Base-by-base conservation (phyloP, 2,113 vertebrate species). In the Oreotrochilus melanogaster region DNA sequence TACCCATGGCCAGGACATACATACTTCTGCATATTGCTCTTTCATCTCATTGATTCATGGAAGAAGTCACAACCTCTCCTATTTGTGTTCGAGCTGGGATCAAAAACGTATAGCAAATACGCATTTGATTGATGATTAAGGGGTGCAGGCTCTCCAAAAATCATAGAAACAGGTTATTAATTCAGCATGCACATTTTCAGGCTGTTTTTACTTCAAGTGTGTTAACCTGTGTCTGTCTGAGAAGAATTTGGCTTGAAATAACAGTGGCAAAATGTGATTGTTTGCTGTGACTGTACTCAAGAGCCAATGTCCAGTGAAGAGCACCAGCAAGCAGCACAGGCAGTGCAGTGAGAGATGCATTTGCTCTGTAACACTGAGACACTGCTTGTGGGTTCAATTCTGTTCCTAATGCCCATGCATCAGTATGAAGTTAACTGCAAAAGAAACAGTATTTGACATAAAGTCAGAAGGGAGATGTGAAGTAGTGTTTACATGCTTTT, bases 1-100 rank as follows among this genome's bases (percentile, higher is more conserved):
- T 56, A 23, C 0, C 0, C 0, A 0, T 51, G 45, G 23, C 54
- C 39, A 8, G 15, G 11, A 43, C 35, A 21, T 14, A 33, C 25
- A 23, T 35, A 28, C 7, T 9, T 54, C 78, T 74, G 24, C 47
- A 8, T 23, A 6, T 51, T 58, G 42, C 42, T 33, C 0, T 64
- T 67, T 78, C 56, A 19, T 62, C 61, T 87, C 4, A 1, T 33
- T 21, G 25, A 18, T 81, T 90, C 8, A 2, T 33, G 48, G 42
- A 72, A 17, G 19, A 70, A 83, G 11, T 53, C 43, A 88, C 42
- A 42, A 6, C 22, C 19, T 78, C 25, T 21, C 3, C 15, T 22
- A 2, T 78, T 90, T 66, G 15, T 65, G 15, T 66, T 78, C 6
- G n/a, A 60, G 19, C 18, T 30, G 9, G 65, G 60, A 62, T 25